These are phyloP conservation scores for Pseudochromis fuscus DNA, from an alignment of 2,797 vertebrate genomes.

Conservation along the genomic window DNA sequence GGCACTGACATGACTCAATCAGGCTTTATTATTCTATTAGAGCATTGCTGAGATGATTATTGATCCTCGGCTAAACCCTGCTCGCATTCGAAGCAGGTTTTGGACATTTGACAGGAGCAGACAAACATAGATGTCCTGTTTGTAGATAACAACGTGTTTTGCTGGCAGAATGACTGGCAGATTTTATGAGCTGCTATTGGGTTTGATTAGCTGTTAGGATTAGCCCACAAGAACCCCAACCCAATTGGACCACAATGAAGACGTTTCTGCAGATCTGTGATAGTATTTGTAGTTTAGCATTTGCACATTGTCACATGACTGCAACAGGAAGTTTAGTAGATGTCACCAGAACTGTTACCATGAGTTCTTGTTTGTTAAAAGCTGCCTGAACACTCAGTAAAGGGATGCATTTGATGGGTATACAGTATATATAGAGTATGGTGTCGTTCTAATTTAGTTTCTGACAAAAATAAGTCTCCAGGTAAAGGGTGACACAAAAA, in stretches of 20 bases:
- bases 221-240: too few species aligned
- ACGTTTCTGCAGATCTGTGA: too few species aligned
- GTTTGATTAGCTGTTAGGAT: too few species aligned
- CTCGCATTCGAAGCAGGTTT: neutral
- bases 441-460: neutral
- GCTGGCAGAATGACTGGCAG: neutral
- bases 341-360: too few species aligned
- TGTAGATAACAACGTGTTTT: neutral
- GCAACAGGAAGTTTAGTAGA: too few species aligned
- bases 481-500: too few species aligned
- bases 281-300: too few species aligned
- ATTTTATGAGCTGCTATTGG: neutral
- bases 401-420: neutral
- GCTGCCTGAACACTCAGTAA: too few species aligned
- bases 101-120: conserved; percentile 9
- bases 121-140: neutral
- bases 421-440: neutral
- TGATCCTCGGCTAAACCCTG: neutral
- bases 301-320: too few species aligned
- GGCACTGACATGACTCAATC: conserved; percentile 23
- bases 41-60: conserved; percentile 17
- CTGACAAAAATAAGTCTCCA: too few species aligned
- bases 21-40: conserved; percentile 13
- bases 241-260: too few species aligned
- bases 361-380: too few species aligned